Percentiles rank a stretch among this genome's conserved stretches.
Evolutionary conservation across 2,113 vertebrate species (phyloP).

Genomic region (Pogonocichla stellata): DNA sequence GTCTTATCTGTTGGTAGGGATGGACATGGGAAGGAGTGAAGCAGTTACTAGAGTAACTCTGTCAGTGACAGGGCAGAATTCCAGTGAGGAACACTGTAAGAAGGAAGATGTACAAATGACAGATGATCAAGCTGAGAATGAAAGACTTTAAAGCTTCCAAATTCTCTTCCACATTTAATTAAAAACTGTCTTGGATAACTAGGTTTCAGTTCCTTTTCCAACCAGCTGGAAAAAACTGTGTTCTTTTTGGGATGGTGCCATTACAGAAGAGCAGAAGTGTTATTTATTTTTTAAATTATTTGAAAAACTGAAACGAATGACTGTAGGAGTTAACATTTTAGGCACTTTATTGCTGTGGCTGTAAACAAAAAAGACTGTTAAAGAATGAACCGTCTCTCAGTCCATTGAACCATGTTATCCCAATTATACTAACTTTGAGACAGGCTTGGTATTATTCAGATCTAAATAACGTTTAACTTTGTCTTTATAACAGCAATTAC

Average conservation of each 20-base stretch:
- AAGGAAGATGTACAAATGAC: not conserved
- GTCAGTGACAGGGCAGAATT: not conserved
- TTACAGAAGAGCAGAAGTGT: not conserved
- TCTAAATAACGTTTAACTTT: not conserved
- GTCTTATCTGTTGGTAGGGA: not conserved
- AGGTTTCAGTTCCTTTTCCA: not conserved
- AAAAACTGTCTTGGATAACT: not conserved
- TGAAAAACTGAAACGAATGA: not conserved
- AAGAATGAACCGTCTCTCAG: not conserved
- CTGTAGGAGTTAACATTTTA: not conserved
- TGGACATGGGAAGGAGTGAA: not conserved
- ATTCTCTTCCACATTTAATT: not conserved
- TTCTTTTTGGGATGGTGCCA: not conserved
- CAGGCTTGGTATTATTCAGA: not conserved
- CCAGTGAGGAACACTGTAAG: not conserved
- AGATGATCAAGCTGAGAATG: not conserved
- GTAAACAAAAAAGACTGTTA: not conserved
- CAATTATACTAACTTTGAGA: not conserved
- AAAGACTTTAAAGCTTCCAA: not conserved
- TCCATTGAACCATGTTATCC: not conserved
- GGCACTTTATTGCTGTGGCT: not conserved
- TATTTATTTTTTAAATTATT: not conserved
- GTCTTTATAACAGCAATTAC: not conserved
- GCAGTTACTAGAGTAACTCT: fast-evolving
- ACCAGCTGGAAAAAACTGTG: not conserved